Conservation (phyloP, 2,888 invertebrate species). For the Mythimna albipuncta region DNA sequence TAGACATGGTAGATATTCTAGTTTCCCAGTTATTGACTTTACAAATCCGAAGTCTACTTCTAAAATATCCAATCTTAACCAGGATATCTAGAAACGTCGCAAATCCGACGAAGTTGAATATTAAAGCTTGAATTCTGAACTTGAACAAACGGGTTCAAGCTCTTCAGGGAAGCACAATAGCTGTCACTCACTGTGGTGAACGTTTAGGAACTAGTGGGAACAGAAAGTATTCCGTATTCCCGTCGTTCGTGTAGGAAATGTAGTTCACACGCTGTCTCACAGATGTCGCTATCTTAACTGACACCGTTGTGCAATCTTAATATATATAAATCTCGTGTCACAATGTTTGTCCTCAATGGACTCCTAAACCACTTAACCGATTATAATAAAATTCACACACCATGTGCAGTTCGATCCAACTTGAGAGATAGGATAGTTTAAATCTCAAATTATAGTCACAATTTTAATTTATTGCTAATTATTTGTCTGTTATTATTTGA, state of each 20-base stretch:
- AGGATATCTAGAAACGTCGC: background rate
- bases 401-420: too few species aligned
- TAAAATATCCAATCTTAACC: background rate
- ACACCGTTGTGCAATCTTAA: background rate
- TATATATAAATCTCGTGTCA: too few species aligned
- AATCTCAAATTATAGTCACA: too few species aligned
- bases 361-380: too few species aligned
- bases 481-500: too few species aligned
- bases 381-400: too few species aligned
- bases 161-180: conserved; percentile 6
- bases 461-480: too few species aligned
- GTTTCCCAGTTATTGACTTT: background rate
- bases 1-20: background rate
- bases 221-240: background rate
- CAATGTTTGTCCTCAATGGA: too few species aligned
- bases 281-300: conserved; percentile 39
- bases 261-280: conserved; percentile 31
- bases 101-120: background rate
- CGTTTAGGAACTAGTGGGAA: background rate
- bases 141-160: background rate
- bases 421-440: too few species aligned
- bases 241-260: background rate
- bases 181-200: conserved; percentile 14
- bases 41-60: background rate
- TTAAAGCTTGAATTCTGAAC: conserved; percentile 4